Base-by-base conservation (phyloP, 1,140 invertebrate species). In the Eupeodes corollae region DNA sequence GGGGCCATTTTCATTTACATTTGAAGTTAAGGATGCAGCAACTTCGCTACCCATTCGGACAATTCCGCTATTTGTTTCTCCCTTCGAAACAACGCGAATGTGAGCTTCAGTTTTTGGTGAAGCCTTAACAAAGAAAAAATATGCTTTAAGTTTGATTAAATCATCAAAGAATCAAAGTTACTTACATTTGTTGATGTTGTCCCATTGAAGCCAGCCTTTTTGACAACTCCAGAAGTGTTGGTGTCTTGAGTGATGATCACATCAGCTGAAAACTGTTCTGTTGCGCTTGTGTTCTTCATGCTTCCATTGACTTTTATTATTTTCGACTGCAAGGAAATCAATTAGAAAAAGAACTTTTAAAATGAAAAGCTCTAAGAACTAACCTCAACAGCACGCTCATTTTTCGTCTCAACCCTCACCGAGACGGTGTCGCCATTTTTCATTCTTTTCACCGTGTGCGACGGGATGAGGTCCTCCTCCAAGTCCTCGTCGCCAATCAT, bases 191-290 rank as follows among this genome's bases (percentile, higher is more conserved):
- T 37, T 37, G 35, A 5, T 42, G 13, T 16, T 13, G 40, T 47
- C 39, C 46, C 32, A 46, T 40, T 45, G 15, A 52, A 50, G 51
- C 49, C 61, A 9, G 64, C 58, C 19, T 68, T 68, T 18, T 61
- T 59, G 15, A 67, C 57, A 53, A 68, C 58, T 9, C 65, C 65
- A 2, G 65, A 53, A 37, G 58, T 59, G 6, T 58, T 61, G 43
- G 49, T 55, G 33, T 68, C 65, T 43, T 67, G 58, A 6, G 62
- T 68, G 32, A 66, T 67, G 45, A 67, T 61, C 18, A 68, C 56
- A 16, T 68, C 65, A 12, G 65, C 64, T 50, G 66, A 65, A 50
- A 26, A 26, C 8, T 3, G 8, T 26, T 26, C 21, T 5, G 21
- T 5, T 26, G 21, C 8, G 8, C 3, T 3, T 5, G 21, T 3